phyloP scores from a whole-genome alignment of 2,797 vertebrate genomes.

The Emydoidea blandingii region DNA sequence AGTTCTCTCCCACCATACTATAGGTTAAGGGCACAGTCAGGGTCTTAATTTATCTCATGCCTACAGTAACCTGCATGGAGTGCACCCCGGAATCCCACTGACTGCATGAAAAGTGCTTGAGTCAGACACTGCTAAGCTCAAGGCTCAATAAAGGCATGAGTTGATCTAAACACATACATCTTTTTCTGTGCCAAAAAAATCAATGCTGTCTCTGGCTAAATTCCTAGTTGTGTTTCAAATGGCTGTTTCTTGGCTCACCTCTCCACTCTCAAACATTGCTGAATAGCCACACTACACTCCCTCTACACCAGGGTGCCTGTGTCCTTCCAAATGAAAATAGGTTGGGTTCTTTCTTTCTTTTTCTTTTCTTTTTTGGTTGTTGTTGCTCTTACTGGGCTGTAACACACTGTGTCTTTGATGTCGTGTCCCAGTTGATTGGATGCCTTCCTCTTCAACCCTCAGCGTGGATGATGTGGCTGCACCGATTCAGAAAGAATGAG shows the following conservation, averaged over 20 bases:
- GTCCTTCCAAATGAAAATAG: not conserved
- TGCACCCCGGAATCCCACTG: not conserved
- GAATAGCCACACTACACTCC: not conserved
- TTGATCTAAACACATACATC: slow-evolving; percentile 50
- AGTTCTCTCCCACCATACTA: not conserved
- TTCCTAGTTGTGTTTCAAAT: slow-evolving; percentile 49
- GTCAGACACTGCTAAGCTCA: slow-evolving; percentile 56
- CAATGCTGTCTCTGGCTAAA: slow-evolving; percentile 31
- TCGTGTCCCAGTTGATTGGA: not conserved
- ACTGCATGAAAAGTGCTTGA: slow-evolving; percentile 46
- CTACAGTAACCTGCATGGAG: slow-evolving; percentile 31
- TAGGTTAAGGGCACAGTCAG: slow-evolving; percentile 15
- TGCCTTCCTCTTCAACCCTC: not conserved
- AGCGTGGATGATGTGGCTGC: not conserved
- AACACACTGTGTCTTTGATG: not conserved
- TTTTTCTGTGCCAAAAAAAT: slow-evolving; percentile 48
- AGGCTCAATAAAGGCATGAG: slow-evolving; percentile 38
- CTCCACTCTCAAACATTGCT: not conserved
- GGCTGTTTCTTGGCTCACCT: slow-evolving; percentile 41
- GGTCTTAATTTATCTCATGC: slow-evolving; percentile 43
- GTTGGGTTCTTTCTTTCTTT: not conserved
- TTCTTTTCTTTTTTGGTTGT: accelerated
- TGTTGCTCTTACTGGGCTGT: not conserved
- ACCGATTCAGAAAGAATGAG: not conserved
- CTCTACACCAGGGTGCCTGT: not conserved